These are phyloP conservation scores for Proisotoma minuta DNA, from an alignment of 2,888 invertebrate species.

Conservation along the genomic window DNA sequence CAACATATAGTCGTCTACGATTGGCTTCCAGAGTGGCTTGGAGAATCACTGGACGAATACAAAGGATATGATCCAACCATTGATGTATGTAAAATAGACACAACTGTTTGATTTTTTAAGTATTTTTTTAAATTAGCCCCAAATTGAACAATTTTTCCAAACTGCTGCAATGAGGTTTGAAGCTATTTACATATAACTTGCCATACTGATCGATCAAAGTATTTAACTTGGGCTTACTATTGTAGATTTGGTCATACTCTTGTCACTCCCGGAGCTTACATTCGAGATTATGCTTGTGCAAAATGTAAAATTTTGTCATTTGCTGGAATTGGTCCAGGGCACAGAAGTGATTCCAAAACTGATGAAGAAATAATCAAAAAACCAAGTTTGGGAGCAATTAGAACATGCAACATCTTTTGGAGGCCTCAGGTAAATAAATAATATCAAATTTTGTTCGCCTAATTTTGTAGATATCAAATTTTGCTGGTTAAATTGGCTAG, in stretches of 20 bases:
- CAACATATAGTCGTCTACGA: constrained; percentile 55
- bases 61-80: constrained; percentile 47
- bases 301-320: constrained; percentile 49
- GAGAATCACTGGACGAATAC: constrained; percentile 49
- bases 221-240: neutral
- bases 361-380: neutral
- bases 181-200: constrained; percentile 54
- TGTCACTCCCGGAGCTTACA: constrained; percentile 57
- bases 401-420: constrained; percentile 58
- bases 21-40: constrained; percentile 55
- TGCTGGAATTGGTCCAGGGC: constrained; percentile 29
- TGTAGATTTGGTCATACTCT: constrained; percentile 53
- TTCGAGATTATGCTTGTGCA: constrained; percentile 52
- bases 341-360: neutral
- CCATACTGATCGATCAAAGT: neutral
- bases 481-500: constrained; percentile 18
- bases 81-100: too few relatives aligned
- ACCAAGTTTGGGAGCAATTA: constrained; percentile 48
- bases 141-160: constrained; percentile 61
- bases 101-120: too few relatives aligned
- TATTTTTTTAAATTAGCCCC: constrained; percentile 53
- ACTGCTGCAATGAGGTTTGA: constrained; percentile 60
- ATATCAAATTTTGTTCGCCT: neutral
- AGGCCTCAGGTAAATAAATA: constrained; percentile 52
- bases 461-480: neutral